Conservation (phyloP, 1,140 invertebrate genomes). For the Calycopis cecrops region DNA sequence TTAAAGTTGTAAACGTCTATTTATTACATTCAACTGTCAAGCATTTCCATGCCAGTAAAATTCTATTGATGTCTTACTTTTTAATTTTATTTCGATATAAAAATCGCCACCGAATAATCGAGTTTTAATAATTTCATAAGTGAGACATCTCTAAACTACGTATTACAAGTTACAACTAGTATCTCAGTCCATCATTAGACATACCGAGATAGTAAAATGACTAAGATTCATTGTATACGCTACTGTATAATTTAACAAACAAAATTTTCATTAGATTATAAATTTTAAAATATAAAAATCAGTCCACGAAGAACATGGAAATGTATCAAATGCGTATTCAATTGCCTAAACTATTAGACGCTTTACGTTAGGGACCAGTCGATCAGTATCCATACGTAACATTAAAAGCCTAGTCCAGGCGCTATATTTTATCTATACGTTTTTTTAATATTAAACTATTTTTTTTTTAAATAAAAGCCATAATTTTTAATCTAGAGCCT, state of each 20-base stretch:
- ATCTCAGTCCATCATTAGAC: not conserved
- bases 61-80: too few species aligned
- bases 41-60: too few species aligned
- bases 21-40: too few species aligned
- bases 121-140: too few species aligned
- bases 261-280: not conserved
- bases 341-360: not conserved
- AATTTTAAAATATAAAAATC: conserved; percentile 3
- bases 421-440: conserved; percentile 14
- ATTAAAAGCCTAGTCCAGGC: conserved; percentile 4
- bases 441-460: conserved; percentile 16
- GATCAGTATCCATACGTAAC: not conserved
- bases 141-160: too few species aligned
- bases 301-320: conserved; percentile 9
- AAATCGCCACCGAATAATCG: too few species aligned
- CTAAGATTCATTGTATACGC: not conserved
- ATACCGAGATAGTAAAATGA: not conserved
- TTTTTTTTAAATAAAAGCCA: conserved; percentile 10
- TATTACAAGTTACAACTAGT: too few species aligned
- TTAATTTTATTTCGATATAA: too few species aligned
- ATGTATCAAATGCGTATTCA: conserved; percentile 2
- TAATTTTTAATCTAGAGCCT: conserved; percentile 15
- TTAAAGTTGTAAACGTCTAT: too few species aligned
- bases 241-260: not conserved
- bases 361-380: not conserved